Evolutionary conservation across 2,113 vertebrate species (phyloP), one percentile per base, ranked within the genome.

Genomic region (Ceuthmochares aereus): DNA sequence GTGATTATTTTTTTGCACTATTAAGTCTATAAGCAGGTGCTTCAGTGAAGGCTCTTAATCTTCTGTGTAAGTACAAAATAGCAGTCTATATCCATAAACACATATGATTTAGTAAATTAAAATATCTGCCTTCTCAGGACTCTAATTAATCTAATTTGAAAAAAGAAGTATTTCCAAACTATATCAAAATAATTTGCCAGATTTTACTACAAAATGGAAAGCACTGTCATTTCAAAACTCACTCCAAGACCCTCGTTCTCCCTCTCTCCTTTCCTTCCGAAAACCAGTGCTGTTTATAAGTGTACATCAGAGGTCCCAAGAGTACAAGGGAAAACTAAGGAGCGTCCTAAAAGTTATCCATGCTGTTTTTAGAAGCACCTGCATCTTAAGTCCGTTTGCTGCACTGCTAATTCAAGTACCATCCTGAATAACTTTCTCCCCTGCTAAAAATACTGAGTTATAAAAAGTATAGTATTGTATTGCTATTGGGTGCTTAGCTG

Each of bases 41-140:
- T 91, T 72, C 72, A 84, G 52, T 63, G 58, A 95, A 93, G 58
- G 42, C 13, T 76, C 32, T 55, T 76, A 15, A 64, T 70, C n/a
- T 78, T 74, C 54, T 66, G 6, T 73, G 45, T 47, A 79, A 43
- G 30, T 26, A 45, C 30, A 87, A 89, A 90, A 22, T 30, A 72
- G n/a, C 9, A 87, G 14, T 52, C 78, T 21, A 2, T 15, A 76
- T 32, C 77, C 76, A 36, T 36, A 83, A 94, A 75, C 19, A 79
- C 4, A 74, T 20, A 75, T 36, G 18, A 68, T 13, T 63, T 42
- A 9, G 22, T 47, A 86, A 89, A 93, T 59, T 76, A 85, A 89
- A 72, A 29, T 66, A 88, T 16, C 15, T 91, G 52, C 18, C 45
- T 79, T 70, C 40, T 60, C 34, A 64, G 17, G 29, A 70, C 32